A percentile compares a stretch with the other conserved stretches of the same genome.
These are phyloP conservation scores for Epinephelus malabaricus DNA, from an alignment of 2,797 vertebrate genomes.

Conservation along the genomic window DNA sequence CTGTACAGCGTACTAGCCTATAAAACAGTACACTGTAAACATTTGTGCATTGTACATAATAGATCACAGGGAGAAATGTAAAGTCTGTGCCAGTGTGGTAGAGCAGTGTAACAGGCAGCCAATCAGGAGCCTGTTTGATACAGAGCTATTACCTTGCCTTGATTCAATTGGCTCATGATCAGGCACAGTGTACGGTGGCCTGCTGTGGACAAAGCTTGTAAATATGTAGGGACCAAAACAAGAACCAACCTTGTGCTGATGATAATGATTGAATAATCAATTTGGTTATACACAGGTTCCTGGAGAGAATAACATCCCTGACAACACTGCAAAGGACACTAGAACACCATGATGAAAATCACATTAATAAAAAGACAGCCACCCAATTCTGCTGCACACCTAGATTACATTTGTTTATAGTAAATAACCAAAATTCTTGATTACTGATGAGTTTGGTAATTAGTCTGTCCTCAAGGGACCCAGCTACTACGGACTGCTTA, in stretches of 20 bases:
- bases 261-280: neutral
- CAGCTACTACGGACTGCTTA: neutral
- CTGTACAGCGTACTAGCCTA: no score
- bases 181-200: neutral
- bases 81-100: neutral
- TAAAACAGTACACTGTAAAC: neutral
- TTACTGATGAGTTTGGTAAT: constrained; percentile 38
- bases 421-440: constrained; percentile 8
- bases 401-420: constrained; percentile 7
- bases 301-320: neutral
- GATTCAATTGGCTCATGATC: constrained; percentile 4
- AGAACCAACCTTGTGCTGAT: neutral
- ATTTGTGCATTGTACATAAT: neutral
- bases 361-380: neutral
- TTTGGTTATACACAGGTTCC: neutral
- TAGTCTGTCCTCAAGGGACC: neutral
- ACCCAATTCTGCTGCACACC: neutral
- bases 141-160: neutral
- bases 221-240: neutral
- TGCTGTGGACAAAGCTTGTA: neutral
- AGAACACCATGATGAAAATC: neutral
- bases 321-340: no score
- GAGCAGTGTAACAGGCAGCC: constrained; percentile 4
- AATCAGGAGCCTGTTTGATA: constrained; percentile 13
- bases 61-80: neutral